These are phyloP conservation scores for Uropsilus gracilis DNA, from an alignment of 2,113 vertebrate species.

Conservation along the genomic window DNA sequence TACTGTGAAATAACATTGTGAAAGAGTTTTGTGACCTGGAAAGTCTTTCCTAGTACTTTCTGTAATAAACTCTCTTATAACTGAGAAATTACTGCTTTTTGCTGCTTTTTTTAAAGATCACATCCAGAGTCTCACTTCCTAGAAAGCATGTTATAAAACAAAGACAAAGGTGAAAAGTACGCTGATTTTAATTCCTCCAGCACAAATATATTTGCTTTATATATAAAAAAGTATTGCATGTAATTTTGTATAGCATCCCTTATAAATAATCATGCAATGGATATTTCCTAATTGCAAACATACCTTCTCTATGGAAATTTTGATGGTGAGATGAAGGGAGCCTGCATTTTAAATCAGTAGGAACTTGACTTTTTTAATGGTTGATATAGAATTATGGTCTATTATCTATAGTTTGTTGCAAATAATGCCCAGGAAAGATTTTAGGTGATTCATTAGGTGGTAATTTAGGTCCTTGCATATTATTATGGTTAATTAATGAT, in stretches of 20 bases:
- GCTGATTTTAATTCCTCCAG: neutral
- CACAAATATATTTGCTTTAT: neutral
- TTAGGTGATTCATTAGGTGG: conserved; percentile 74
- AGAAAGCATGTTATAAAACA: neutral
- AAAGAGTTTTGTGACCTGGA: neutral
- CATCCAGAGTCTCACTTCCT: neutral
- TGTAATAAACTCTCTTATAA: neutral
- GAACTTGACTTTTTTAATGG: conserved; percentile 66
- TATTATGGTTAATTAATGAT: conserved; percentile 76
- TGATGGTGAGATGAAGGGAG: conserved; percentile 14
- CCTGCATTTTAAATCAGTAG: conserved; percentile 70
- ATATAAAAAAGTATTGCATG: neutral
- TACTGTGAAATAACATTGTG: neutral
- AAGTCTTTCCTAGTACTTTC: neutral
- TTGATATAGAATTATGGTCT: conserved; percentile 70
- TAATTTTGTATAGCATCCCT: neutral
- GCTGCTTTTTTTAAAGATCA: neutral
- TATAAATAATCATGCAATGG: conserved; percentile 44
- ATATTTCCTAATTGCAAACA: conserved; percentile 7
- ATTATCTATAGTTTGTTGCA: conserved; percentile 80
- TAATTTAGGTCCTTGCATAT: conserved; percentile 78
- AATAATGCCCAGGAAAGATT: conserved; percentile 74
- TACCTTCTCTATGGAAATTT: neutral
- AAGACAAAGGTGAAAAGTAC: neutral
- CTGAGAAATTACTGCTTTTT: neutral